These are phyloP conservation scores for Pristionchus entomophagus DNA, from an alignment of 2,888 invertebrate genomes.

Conservation along the genomic window DNA sequence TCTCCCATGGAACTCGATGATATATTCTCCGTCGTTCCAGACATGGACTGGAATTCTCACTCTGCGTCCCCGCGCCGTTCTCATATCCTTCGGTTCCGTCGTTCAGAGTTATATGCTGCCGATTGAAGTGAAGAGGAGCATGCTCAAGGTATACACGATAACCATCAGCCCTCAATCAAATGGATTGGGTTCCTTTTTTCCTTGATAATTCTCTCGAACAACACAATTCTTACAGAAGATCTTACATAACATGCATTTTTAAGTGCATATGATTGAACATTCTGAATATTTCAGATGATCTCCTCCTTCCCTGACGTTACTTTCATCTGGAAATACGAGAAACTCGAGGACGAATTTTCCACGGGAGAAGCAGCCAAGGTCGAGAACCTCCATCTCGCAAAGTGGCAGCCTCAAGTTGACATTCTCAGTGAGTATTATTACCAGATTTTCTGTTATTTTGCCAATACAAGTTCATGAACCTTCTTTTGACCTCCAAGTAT, in stretches of 20 bases:
- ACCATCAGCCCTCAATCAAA: not conserved
- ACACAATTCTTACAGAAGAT: too few relatives aligned
- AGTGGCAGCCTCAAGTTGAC: slow-evolving; percentile 31
- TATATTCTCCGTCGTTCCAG: too few relatives aligned
- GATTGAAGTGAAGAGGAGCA: slow-evolving; percentile 7
- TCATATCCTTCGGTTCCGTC: slow-evolving; percentile 63
- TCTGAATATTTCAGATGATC: slow-evolving; percentile 12
- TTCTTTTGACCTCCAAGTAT: too few relatives aligned
- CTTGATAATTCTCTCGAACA: too few relatives aligned
- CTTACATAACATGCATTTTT: too few relatives aligned
- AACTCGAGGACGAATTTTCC: slow-evolving; percentile 7
- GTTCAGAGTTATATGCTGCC: slow-evolving; percentile 46
- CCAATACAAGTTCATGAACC: not conserved
- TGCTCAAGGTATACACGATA: slow-evolving; percentile 17
- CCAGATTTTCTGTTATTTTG: not conserved
- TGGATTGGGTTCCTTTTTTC: too few relatives aligned
- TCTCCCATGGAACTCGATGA: too few relatives aligned
- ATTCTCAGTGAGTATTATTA: slow-evolving; percentile 40
- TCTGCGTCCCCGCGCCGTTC: slow-evolving; percentile 53
- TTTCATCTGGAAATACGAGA: slow-evolving; percentile 45
- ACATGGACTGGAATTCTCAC: slow-evolving; percentile 55
- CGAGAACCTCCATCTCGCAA: not conserved
- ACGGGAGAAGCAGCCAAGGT: not conserved
- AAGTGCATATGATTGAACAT: too few relatives aligned
- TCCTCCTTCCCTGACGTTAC: slow-evolving; percentile 12